These are phyloP conservation scores for Drosophila sechellia DNA, from an alignment of 1,140 invertebrate species.

Conservation along the genomic window DNA sequence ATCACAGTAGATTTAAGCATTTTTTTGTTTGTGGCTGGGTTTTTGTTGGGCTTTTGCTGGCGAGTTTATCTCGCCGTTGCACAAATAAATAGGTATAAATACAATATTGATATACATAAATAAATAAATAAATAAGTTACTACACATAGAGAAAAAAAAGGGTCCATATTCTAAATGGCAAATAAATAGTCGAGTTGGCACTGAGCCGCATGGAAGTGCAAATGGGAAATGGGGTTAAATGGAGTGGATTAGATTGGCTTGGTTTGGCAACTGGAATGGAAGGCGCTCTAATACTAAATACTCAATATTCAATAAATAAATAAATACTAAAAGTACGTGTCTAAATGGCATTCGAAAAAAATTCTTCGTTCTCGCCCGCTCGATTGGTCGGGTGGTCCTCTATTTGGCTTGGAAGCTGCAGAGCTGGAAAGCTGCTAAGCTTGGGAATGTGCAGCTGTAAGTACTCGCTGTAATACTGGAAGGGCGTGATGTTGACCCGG, in stretches of 20 bases:
- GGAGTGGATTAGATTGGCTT: background rate
- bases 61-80: background rate
- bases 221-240: background rate
- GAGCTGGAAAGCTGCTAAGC: constrained; percentile 3
- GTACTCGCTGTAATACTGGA: constrained; percentile 15
- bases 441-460: background rate
- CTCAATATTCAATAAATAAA: constrained; percentile 47
- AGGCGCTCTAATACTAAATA: constrained; percentile 17
- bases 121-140: constrained; percentile 61
- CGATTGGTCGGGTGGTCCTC: constrained; percentile 13
- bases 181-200: constrained; percentile 32
- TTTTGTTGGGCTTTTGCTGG: constrained; percentile 19
- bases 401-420: constrained; percentile 17
- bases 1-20: constrained; percentile 80
- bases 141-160: constrained; percentile 32
- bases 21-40: constrained; percentile 56
- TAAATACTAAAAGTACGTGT: constrained; percentile 57
- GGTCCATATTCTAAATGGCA: constrained; percentile 17
- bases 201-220: background rate
- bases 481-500: background rate
- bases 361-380: constrained; percentile 42
- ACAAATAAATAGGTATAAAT: constrained; percentile 46
- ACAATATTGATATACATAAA: constrained; percentile 13
- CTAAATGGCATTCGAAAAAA: constrained; percentile 78
- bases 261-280: constrained; percentile 17